Evolutionary conservation across 2,888 invertebrate genomes (phyloP), one percentile per base, ranked within the genome.

Genomic region (Mechanitis messenoides): DNA sequence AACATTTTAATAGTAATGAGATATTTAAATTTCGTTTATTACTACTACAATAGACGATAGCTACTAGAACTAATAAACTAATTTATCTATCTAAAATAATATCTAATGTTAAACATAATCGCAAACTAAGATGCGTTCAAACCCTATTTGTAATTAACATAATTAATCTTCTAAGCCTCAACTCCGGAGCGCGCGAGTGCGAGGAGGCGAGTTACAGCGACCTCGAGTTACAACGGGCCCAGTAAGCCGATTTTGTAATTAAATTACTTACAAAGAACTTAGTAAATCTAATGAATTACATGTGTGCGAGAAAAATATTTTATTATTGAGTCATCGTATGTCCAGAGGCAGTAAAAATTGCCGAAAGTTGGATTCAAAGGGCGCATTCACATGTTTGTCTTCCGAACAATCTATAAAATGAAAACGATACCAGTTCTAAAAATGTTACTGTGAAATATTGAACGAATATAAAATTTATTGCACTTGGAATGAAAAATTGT

Each of bases 101-200:
- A 50, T 50, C 50, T 9, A 31, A 42, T 31, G 20, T 50, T 6
- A 31, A 50, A 28, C 50, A n/a, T 50, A 31, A 50, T 31, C 28
- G 28, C 31, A 50, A 31, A 31, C 50, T 28, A 50, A 31, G 31
- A 50, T 31, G 31, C 50, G 31, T 50, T 50, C 31, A 31, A 50
- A 50, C 31, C 50, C 50, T 50, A 31, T 31, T 50, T 50, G 50
- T 31, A 50, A 50, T 50, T 50, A 50, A 50, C 50, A 50, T 50
- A 31, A 50, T 50, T 50, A 50, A 31, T 50, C 50, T 50, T 6
- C 31, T 50, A 31, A 50, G 31, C 31, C 50, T 11, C 50, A 5
- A 31, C 50, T 50, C 31, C 7, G 9, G 50, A 31, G 50, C 31
- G 31, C 50, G 50, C 42, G 42, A 42, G 7, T 42, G 42, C 11